Base-by-base conservation (phyloP, 2,113 vertebrate genomes). In the Cyanoramphus novaezelandiae region DNA sequence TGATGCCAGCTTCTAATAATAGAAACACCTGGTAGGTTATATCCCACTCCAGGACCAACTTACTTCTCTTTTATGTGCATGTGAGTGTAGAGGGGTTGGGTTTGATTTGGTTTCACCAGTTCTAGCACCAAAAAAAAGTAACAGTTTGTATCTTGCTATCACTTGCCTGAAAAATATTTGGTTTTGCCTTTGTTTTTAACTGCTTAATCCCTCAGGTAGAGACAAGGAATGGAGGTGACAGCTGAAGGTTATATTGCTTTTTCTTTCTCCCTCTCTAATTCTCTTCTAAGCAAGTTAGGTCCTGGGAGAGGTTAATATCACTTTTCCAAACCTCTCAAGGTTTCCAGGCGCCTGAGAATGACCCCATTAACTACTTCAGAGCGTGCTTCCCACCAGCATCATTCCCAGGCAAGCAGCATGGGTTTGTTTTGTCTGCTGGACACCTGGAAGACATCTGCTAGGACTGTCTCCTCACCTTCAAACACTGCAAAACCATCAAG, bases 101-200 rank as follows among this genome's bases (percentile, higher is more conserved):
- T 67, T 67, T 78, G 33, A 2, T 89, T 89, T 60, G 41, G 46
- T 84, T 90, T 64, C 2, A 1, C 31, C 33, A 44, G 4, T 88
- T 82, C 23, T 33, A 86, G 35, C 16, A 64, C 47, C 3, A 46
- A 53, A 16, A 59, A 57, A 74, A 33, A 67, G 9, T 9, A 65
- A 53, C 69, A 62, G 13, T 52, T 87, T 91, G 19, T 55, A 25
- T n/a, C 53, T 72, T 87, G 46, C 23, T 46, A 27, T 71, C 13
- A 4, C 52, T 89, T 46, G 9, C n/a, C 68, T 83, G 71, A 81
- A 94, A 95, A 90, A 41, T 52, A 41, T 33, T 90, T 92, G 31
- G 21, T 82, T 93, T 82, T 33, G 14, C 24, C 1, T 78, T 76
- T 65, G 11, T 7, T 78, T 86, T 93, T 92, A 93, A 63, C 31